A percentile compares a stretch with the other conserved stretches of the same genome.
Evolutionary conservation across 1,140 invertebrate species (phyloP).

Genomic region (Apis dorsata): DNA sequence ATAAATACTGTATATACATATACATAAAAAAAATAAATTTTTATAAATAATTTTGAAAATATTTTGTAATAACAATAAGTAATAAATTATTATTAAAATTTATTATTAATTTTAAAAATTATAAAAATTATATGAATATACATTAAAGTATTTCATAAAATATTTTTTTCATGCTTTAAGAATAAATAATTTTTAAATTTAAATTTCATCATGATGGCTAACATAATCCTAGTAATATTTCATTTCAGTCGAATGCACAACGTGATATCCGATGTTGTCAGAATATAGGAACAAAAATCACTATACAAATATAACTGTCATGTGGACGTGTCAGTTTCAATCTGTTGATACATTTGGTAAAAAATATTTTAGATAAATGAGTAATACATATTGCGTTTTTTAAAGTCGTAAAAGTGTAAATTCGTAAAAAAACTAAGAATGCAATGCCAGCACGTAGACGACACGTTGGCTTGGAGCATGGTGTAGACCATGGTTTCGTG

Average conservation of each 20-base stretch:
- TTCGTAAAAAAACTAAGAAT: conserved; percentile 70
- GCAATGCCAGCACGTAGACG: conserved; percentile 84
- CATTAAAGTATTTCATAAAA: background rate
- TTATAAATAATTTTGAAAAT: background rate
- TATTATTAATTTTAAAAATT: too few relatives aligned
- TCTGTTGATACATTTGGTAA: conserved; percentile 42
- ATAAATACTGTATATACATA: background rate
- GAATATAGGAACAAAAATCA: background rate
- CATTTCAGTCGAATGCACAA: background rate
- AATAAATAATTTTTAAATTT: background rate
- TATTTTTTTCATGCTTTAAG: background rate
- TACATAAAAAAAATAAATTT: too few relatives aligned
- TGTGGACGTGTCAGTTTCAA: conserved; percentile 57
- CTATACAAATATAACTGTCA: conserved; percentile 34
- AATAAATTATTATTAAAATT: background rate
- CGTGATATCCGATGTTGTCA: background rate
- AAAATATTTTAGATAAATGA: background rate
- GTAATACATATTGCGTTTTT: background rate
- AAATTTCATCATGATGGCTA: background rate
- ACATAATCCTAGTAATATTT: background rate
- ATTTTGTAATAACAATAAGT: background rate
- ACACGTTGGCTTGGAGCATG: conserved; percentile 79
- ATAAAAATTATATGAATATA: background rate
- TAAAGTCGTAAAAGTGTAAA: conserved; percentile 11
- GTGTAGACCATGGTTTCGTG: conserved; percentile 75